phyloP scores from a whole-genome alignment of 2,113 vertebrate species.

The Onychorhynchus coronatus region DNA sequence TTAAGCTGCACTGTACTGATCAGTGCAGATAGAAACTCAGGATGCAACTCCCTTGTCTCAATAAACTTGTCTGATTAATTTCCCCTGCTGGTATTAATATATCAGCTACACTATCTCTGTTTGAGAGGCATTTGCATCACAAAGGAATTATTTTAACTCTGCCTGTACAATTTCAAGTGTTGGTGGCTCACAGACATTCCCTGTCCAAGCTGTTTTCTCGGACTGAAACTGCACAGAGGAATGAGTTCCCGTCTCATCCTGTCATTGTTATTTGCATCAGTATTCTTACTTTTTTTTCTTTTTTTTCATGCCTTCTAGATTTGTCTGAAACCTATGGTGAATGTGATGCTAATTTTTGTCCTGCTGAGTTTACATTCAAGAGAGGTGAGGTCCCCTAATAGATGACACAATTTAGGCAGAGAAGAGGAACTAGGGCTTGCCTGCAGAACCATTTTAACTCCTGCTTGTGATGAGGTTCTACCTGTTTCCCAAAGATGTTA shows the following conservation, averaged over 20 bases:
- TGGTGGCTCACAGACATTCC: neutral
- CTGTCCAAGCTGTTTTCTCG: neutral
- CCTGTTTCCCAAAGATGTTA: neutral
- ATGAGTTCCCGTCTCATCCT: neutral
- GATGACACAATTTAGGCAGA: neutral
- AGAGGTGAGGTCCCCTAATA: neutral
- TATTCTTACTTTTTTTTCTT: neutral
- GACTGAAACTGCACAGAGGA: neutral
- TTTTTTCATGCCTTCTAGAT: neutral
- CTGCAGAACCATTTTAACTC: neutral
- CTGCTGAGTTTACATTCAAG: neutral
- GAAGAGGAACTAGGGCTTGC: neutral
- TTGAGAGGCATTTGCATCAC: constrained; percentile 5
- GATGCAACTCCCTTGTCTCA: neutral
- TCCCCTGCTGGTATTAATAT: neutral
- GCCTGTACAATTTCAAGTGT: neutral
- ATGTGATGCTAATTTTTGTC: neutral
- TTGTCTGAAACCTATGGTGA: neutral
- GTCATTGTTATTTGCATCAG: neutral
- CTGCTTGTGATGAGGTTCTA: neutral
- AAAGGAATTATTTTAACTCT: neutral
- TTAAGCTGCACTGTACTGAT: neutral
- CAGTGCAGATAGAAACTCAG: neutral
- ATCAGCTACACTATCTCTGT: neutral
- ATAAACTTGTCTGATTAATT: neutral